Evolutionary conservation across 2,888 invertebrate genomes (phyloP).

Genomic region (Lordiphosa fenestrarum): DNA sequence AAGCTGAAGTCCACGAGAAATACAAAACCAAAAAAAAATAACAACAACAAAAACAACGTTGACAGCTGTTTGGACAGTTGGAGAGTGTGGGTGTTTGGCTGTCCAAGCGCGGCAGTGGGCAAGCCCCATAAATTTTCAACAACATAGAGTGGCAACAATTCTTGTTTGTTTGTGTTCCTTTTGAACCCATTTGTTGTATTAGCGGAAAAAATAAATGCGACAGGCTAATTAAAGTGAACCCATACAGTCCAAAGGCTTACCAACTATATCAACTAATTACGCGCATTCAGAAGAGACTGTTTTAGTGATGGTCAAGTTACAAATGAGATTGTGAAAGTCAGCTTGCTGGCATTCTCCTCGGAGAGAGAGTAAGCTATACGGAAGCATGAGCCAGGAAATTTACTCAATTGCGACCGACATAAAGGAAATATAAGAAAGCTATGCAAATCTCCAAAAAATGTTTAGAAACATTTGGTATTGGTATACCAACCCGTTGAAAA

Average conservation of each 20-base stretch:
- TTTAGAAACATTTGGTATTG: too few relatives aligned
- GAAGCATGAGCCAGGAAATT: too few relatives aligned
- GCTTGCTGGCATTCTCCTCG: too few relatives aligned
- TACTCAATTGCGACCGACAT: too few relatives aligned
- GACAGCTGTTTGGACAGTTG: conserved; percentile 39
- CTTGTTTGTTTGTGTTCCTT: conserved; percentile 40
- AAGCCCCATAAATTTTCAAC: conserved; percentile 24
- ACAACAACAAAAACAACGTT: conserved; percentile 23
- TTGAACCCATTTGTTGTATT: conserved; percentile 43
- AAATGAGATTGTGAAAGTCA: too few relatives aligned
- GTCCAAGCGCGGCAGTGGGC: not conserved
- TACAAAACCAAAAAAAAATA: not conserved
- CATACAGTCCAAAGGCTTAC: not conserved
- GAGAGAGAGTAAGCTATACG: too few relatives aligned
- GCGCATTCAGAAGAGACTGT: too few relatives aligned
- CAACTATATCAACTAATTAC: not conserved
- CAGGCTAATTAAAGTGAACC: conserved; percentile 47
- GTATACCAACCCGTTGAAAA: too few relatives aligned
- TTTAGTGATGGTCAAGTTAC: too few relatives aligned
- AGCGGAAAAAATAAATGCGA: conserved; percentile 25
- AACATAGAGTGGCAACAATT: conserved; percentile 52
- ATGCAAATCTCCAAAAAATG: too few relatives aligned
- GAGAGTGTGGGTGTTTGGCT: conserved; percentile 2
- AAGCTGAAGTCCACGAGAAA: conserved; percentile 1
- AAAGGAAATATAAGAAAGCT: too few relatives aligned